Evolutionary conservation across 2,888 invertebrate genomes (phyloP).

Genomic region (Muscina levida): DNA sequence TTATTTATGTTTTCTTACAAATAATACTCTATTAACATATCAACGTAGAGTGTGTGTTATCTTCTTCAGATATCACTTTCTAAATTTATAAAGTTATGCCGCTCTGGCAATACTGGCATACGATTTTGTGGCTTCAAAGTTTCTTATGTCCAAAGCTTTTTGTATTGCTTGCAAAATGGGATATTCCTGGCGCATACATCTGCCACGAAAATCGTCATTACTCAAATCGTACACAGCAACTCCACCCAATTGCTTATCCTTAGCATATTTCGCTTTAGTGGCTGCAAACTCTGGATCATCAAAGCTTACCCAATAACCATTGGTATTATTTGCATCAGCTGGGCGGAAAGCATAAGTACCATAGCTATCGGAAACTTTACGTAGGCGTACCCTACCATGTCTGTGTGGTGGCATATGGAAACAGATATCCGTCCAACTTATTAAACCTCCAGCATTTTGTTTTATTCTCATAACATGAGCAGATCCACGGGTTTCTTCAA

Average conservation of each 20-base stretch:
- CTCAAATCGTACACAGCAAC: constrained; percentile 88
- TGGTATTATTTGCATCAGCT: constrained; percentile 83
- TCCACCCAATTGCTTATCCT: constrained; percentile 88
- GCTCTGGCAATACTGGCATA: background rate
- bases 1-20: no score
- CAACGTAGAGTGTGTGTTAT: no score
- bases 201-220: constrained; percentile 89
- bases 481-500: constrained; percentile 84
- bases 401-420: constrained; percentile 82
- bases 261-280: constrained; percentile 87
- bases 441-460: constrained; percentile 84
- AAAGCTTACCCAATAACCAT: constrained; percentile 90
- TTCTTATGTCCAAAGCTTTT: background rate
- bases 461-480: constrained; percentile 81
- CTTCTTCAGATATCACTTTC: no score
- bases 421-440: constrained; percentile 90
- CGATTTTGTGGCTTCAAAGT: background rate
- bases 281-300: constrained; percentile 91
- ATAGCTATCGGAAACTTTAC: constrained; percentile 88
- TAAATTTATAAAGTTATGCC: no score
- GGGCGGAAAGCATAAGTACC: constrained; percentile 89
- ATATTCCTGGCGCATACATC: constrained; percentile 88
- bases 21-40: no score
- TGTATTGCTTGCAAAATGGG: constrained; percentile 78
- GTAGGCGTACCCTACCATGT: constrained; percentile 83